These are phyloP conservation scores for Lasiommata megera DNA, from an alignment of 2,888 invertebrate species.

Conservation along the genomic window DNA sequence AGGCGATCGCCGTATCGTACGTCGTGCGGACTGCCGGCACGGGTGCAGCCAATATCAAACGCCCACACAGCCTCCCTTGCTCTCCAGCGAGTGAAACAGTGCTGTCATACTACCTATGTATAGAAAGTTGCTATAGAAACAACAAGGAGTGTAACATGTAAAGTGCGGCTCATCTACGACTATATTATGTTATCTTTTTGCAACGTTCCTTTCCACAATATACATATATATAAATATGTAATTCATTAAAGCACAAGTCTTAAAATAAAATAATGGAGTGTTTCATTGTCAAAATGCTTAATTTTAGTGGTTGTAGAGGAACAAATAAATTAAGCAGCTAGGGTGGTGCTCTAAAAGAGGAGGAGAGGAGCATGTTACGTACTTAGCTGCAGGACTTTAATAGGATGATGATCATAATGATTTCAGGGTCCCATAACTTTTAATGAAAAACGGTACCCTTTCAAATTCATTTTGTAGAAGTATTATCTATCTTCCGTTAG, in stretches of 20 bases:
- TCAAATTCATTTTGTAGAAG: too few relatives aligned
- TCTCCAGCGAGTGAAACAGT: constrained; percentile 58
- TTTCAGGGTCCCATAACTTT: too few relatives aligned
- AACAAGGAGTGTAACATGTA: constrained; percentile 39
- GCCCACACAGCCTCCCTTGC: constrained; percentile 75
- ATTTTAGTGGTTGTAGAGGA: too few relatives aligned
- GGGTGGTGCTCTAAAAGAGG: too few relatives aligned
- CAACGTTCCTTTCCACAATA: constrained; percentile 22
- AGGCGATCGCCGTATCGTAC: constrained; percentile 51
- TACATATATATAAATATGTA: background rate
- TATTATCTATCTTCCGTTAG: too few relatives aligned
- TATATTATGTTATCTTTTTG: constrained; percentile 35
- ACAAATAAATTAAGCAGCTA: too few relatives aligned
- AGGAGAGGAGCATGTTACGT: too few relatives aligned
- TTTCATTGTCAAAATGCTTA: too few relatives aligned
- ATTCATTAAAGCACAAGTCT: background rate
- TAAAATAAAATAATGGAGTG: too few relatives aligned
- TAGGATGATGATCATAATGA: too few relatives aligned
- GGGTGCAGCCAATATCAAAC: constrained; percentile 62
- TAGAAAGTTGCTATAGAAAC: constrained; percentile 48
- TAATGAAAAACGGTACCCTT: too few relatives aligned
- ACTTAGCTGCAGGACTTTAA: too few relatives aligned
- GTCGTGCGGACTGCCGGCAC: constrained; percentile 63
- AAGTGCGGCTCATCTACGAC: constrained; percentile 49
- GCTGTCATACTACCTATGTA: constrained; percentile 48